Evolutionary conservation across 2,797 vertebrate species (phyloP).

Genomic region (Tenualosa ilisha): DNA sequence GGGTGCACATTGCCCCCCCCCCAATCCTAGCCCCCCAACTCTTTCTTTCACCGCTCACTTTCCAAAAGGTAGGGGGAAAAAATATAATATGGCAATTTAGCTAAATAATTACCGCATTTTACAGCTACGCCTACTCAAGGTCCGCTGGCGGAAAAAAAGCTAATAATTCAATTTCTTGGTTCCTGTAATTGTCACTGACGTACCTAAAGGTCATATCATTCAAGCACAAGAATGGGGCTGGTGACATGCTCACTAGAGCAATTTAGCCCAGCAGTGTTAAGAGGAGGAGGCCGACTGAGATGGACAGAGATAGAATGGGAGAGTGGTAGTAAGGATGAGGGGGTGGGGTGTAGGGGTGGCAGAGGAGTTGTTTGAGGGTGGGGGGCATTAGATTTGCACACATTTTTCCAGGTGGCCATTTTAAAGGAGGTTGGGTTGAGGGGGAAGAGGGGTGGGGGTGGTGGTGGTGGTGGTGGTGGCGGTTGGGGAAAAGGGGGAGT

Average conservation of each 20-base stretch:
- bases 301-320: conserved; percentile 50
- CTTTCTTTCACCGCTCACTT: conserved; percentile 50
- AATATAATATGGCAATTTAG: conserved; percentile 83
- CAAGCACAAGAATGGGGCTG: conserved; percentile 72
- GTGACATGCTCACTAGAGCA: conserved; percentile 67
- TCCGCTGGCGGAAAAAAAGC: conserved; percentile 64
- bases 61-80: conserved; percentile 66
- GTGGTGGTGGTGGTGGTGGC: conserved; percentile 63
- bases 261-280: conserved; percentile 80
- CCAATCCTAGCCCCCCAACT: too few relatives aligned
- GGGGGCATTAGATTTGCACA: conserved; percentile 42
- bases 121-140: conserved; percentile 71
- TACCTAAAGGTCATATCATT: conserved; percentile 85
- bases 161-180: conserved; percentile 85
- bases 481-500: conserved; percentile 66
- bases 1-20: background rate
- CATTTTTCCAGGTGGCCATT: conserved; percentile 72
- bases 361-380: conserved; percentile 30
- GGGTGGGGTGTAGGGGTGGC: background rate
- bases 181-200: conserved; percentile 83
- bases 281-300: conserved; percentile 67
- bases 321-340: conserved; percentile 53
- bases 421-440: conserved; percentile 70
- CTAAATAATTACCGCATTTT: conserved; percentile 84
- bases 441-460: conserved; percentile 66